phyloP scores from a whole-genome alignment of 2,888 invertebrate genomes.

The Leptothorax acervorum region DNA sequence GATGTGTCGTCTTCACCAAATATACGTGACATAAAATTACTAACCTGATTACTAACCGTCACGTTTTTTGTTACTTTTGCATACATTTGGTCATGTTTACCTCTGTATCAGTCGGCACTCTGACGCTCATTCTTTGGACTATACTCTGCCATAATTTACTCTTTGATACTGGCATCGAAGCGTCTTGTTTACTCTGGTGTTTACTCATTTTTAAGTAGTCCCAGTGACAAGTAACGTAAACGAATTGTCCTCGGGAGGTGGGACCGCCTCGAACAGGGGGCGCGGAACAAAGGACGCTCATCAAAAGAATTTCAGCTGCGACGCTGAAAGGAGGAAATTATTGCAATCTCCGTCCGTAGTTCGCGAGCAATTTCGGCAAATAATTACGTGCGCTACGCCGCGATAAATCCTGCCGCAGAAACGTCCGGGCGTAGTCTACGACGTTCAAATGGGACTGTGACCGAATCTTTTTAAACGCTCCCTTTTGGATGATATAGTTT shows the following conservation, averaged over 20 bases:
- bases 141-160: not conserved
- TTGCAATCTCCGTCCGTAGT: conserved; percentile 49
- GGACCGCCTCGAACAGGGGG: not conserved
- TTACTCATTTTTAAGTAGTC: conserved; percentile 53
- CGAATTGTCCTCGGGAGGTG: conserved; percentile 11
- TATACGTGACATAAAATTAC: not conserved
- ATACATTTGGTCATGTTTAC: conserved; percentile 18
- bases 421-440: not conserved
- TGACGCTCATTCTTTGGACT: not conserved
- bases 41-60: conserved; percentile 37
- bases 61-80: not conserved
- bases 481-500: not conserved
- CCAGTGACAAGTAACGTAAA: conserved; percentile 19
- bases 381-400: conserved; percentile 40
- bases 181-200: conserved; percentile 26
- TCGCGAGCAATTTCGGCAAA: conserved; percentile 47
- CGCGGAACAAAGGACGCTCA: conserved; percentile 40
- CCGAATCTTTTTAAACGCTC: not conserved
- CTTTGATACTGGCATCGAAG: not conserved
- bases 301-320: conserved; percentile 49
- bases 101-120: not conserved
- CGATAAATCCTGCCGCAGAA: conserved; percentile 22
- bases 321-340: conserved; percentile 44
- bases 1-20: not conserved
- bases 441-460: conserved; percentile 3